Evolutionary conservation across 2,113 vertebrate species (phyloP).

Genomic region (Papio anubis): DNA sequence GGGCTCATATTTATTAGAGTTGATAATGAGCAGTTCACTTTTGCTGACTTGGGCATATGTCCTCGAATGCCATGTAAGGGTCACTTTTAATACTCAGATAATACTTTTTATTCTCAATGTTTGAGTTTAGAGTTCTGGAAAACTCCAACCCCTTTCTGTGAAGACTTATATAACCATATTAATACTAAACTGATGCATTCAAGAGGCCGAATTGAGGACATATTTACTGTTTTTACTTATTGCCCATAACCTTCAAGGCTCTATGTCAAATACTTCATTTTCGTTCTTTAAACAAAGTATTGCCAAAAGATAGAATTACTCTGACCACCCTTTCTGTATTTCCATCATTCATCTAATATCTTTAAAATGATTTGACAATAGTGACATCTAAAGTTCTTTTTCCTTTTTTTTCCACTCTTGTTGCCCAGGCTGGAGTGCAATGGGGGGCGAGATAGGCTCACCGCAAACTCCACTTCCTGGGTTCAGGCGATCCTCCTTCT

Average conservation of each 20-base stretch:
- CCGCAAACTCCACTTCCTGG: rapidly evolving
- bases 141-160: not conserved
- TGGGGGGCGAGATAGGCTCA: too few species aligned
- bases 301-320: not conserved
- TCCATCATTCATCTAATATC: not conserved
- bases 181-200: not conserved
- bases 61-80: not conserved
- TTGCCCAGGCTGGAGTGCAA: too few species aligned
- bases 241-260: not conserved
- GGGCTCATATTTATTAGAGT: not conserved
- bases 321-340: not conserved
- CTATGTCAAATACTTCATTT: not conserved
- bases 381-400: not conserved
- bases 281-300: not conserved
- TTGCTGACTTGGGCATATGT: not conserved
- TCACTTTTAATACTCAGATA: constrained; percentile 1
- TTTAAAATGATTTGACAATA: constrained; percentile 29
- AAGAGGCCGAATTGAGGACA: not conserved
- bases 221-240: not conserved
- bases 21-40: not conserved
- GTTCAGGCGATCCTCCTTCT: too few species aligned
- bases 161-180: not conserved
- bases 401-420: too few species aligned
- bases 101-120: not conserved
- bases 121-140: not conserved